Evolutionary conservation across 2,888 invertebrate genomes (phyloP).

Genomic region (Idaea biselata): DNA sequence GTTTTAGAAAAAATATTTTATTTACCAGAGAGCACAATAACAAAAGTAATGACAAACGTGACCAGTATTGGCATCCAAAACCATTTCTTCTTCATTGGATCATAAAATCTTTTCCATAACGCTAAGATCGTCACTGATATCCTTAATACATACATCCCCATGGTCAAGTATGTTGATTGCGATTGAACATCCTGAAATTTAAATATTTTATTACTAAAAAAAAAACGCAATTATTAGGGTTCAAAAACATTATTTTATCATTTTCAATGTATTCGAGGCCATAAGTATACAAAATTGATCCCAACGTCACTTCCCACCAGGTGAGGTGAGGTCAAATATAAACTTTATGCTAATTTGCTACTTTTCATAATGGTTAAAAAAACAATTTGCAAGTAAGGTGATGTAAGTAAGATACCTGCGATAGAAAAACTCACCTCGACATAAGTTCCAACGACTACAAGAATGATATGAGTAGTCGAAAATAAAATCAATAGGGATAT

Average conservation of each 20-base stretch:
- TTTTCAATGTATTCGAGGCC: too few relatives aligned
- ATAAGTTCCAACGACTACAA: slow-evolving; percentile 77
- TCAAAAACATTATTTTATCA: too few relatives aligned
- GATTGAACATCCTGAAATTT: slow-evolving; percentile 62
- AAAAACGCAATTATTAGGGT: too few relatives aligned
- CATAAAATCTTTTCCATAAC: slow-evolving; percentile 61
- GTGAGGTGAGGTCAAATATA: too few relatives aligned
- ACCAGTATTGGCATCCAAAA: slow-evolving; percentile 67
- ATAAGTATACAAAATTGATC: too few relatives aligned
- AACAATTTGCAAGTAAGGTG: neutral
- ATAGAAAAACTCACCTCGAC: slow-evolving; percentile 45
- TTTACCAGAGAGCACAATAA: slow-evolving; percentile 78
- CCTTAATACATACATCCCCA: slow-evolving; percentile 66
- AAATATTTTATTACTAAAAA: neutral
- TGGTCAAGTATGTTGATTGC: slow-evolving; percentile 60
- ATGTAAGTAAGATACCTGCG: neutral
- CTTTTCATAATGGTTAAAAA: too few relatives aligned
- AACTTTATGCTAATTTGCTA: too few relatives aligned
- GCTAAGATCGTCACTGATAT: slow-evolving; percentile 57
- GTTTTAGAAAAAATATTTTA: neutral
- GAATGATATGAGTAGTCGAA: slow-evolving; percentile 81
- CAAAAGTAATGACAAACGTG: slow-evolving; percentile 66
- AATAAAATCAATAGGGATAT: slow-evolving; percentile 85
- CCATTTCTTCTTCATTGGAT: slow-evolving; percentile 59
- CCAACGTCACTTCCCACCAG: too few relatives aligned